These are phyloP conservation scores for Rugalucina vietnamica DNA, from an alignment of 2,888 invertebrate species.

Conservation along the genomic window DNA sequence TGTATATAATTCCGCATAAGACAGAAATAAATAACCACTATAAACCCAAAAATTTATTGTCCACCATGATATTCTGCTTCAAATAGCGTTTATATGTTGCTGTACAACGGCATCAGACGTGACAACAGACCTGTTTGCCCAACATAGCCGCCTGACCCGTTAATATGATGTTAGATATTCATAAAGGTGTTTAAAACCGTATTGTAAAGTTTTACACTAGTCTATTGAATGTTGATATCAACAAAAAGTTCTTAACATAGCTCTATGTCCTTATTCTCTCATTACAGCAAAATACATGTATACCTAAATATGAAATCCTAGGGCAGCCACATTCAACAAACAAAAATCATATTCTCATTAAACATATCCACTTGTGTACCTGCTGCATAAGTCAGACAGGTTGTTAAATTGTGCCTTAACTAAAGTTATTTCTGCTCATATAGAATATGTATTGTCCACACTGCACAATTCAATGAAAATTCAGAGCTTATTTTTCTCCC, in stretches of 20 bases:
- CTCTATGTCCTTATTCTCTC: background rate
- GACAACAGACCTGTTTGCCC: no score
- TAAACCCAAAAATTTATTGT: background rate
- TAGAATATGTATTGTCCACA: no score
- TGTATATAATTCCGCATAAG: background rate
- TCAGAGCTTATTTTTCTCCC: no score
- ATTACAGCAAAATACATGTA: no score
- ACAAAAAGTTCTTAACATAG: background rate
- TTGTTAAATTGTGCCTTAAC: background rate
- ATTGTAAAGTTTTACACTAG: background rate
- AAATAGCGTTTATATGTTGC: background rate
- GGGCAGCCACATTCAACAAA: background rate
- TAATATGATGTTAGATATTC: no score
- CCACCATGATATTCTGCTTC: background rate
- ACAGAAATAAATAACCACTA: background rate
- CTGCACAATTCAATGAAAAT: no score
- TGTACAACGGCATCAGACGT: background rate
- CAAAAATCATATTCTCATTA: no score
- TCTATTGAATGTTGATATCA: background rate
- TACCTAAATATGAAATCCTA: background rate
- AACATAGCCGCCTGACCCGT: no score
- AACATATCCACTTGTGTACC: background rate
- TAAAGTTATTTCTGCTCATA: no score
- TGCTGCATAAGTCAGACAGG: background rate
- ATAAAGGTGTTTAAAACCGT: no score